phyloP scores from a whole-genome alignment of 2,113 vertebrate species.

The Cairina moschata region DNA sequence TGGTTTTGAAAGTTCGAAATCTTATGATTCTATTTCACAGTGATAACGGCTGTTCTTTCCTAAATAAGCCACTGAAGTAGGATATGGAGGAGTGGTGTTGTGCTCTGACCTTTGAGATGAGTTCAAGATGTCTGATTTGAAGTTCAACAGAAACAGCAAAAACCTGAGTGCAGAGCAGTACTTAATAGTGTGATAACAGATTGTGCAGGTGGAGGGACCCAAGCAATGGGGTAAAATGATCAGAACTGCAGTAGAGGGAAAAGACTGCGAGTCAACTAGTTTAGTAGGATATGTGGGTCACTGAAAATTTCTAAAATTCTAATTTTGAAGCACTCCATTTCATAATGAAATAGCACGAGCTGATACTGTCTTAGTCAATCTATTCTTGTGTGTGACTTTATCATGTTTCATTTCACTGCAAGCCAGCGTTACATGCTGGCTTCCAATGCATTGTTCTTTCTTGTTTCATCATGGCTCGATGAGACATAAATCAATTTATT shows the following conservation, averaged over 20 bases:
- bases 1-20: not conserved
- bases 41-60: not conserved
- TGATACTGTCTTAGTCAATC: slow-evolving; percentile 29
- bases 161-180: not conserved
- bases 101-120: not conserved
- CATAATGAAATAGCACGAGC: slow-evolving; percentile 61
- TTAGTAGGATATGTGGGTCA: not conserved
- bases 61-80: not conserved
- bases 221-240: not conserved
- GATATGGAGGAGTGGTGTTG: not conserved
- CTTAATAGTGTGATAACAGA: not conserved
- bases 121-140: not conserved
- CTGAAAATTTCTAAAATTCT: slow-evolving; percentile 38
- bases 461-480: slow-evolving; percentile 9
- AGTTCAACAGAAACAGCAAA: not conserved
- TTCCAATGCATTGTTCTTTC: slow-evolving; percentile 15
- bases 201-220: not conserved
- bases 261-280: not conserved
- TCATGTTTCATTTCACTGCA: not conserved
- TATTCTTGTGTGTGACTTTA: not conserved
- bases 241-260: not conserved
- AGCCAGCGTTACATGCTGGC: not conserved
- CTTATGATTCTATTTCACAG: not conserved
- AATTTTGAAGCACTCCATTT: slow-evolving; percentile 56
- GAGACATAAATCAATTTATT: slow-evolving; percentile 45